A percentile compares a stretch with the other conserved stretches of the same genome.
phyloP scores from a whole-genome alignment of 2,113 vertebrate species.

The Argyrosomus japonicus region DNA sequence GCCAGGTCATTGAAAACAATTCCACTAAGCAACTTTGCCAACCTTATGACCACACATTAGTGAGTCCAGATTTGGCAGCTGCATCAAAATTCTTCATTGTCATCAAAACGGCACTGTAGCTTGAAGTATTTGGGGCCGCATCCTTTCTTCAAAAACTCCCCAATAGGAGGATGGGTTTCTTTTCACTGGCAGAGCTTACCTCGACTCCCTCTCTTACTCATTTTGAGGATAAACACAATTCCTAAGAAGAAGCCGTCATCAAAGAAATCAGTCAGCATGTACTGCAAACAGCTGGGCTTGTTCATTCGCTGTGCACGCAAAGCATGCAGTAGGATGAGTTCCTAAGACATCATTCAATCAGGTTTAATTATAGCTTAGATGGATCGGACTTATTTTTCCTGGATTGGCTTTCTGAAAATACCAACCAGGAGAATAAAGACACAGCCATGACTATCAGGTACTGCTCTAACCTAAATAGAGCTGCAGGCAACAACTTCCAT shows the following conservation, averaged over 20 bases:
- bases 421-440: neutral
- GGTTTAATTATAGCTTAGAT: conserved; percentile 24
- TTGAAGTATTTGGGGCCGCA: neutral
- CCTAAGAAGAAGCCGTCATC: conserved; percentile 16
- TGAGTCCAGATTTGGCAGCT: neutral
- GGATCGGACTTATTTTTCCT: neutral
- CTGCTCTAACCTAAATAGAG: neutral
- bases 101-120: neutral
- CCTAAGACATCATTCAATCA: neutral
- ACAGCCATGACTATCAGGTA: neutral
- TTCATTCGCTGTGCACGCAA: conserved; percentile 17
- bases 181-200: neutral
- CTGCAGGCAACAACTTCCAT: neutral
- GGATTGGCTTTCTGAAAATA: neutral
- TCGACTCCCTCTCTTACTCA: conserved; percentile 29
- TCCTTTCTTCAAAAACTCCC: neutral
- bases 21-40: neutral
- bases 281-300: conserved; percentile 26
- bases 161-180: conserved; percentile 12
- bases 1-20: neutral
- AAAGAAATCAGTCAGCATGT: conserved; percentile 19
- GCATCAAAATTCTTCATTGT: neutral
- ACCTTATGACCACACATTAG: neutral
- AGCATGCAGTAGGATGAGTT: neutral
- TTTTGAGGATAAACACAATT: conserved; percentile 37